Base-by-base conservation (phyloP, 2,888 invertebrate genomes). In the Erannis defoliaria region DNA sequence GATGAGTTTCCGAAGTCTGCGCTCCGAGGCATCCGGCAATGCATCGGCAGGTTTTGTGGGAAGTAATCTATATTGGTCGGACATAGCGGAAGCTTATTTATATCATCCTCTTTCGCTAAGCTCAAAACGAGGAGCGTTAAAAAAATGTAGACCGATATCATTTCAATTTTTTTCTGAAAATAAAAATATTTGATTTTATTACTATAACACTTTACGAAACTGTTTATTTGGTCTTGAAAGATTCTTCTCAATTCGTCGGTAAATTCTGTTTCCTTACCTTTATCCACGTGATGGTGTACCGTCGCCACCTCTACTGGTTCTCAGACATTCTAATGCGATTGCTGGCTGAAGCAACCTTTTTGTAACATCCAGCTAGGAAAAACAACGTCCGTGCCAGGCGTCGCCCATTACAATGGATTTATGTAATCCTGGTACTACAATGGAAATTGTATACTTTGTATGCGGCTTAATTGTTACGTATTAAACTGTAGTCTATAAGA, bases 21-120 rank as follows among this genome's bases (percentile, higher is more conserved):
- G 43, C 64, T 76, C 8, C 74, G 74, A 19, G 88, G 85, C 86
- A 91, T 78, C n/a, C 88, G 83, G 59, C 92, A 92, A 68, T 92
- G 92, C 90, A 92, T 88, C 0, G 92, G 92, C 14, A 92, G 74
- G 42, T 75, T 81, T 74, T 90, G 90, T 16, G 92, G 92, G 21
- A 91, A 85, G 67, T 70, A 91, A 42, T 85, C 77, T 31, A 88
- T 70, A 40, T 83, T 80, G 1, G 84, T 83, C 1, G 92, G 92
- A 68, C 92, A 92, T 73, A 81, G 53, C 5, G 92, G 92, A 29
- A 92, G 74, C 1, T 86, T 83, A 18, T 5, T 19, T 31, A 46
- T 12, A 1, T 80, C 77, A 9, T 83, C 69, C n/a, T 72, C 77
- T n/a, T 77, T 72, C 10, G 83, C 76, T 18, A 63, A 55, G 5